A percentile compares a stretch with the other conserved stretches of the same genome.
Conservation (phyloP, 2,113 vertebrate genomes). For the Typhlomys cinereus region DNA sequence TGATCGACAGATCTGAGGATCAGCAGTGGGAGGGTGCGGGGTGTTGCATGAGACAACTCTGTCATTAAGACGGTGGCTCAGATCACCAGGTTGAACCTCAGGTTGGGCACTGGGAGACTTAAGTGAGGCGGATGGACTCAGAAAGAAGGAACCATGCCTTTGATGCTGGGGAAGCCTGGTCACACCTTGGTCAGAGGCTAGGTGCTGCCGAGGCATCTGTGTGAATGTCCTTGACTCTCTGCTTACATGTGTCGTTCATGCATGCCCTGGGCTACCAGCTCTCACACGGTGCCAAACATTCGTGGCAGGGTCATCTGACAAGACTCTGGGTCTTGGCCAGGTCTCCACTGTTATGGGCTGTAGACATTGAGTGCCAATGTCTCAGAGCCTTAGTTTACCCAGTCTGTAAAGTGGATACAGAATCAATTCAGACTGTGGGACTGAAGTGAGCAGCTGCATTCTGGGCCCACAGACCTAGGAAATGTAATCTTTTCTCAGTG, state of each 20-base stretch:
- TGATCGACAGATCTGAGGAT: too few relatives aligned
- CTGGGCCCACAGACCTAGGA: not conserved
- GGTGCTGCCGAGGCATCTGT: not conserved
- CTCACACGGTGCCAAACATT: fast-evolving
- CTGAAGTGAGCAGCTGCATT: not conserved
- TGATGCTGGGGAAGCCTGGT: fast-evolving
- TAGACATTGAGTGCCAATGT: not conserved
- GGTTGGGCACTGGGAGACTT: not conserved
- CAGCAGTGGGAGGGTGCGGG: too few relatives aligned
- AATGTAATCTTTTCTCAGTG: not conserved
- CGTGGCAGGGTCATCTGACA: fast-evolving
- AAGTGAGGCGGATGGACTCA: not conserved
- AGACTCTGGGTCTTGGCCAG: not conserved
- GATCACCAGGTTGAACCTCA: not conserved
- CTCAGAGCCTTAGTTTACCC: not conserved
- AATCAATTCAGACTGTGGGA: not conserved
- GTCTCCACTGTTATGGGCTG: not conserved
- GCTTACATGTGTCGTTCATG: not conserved
- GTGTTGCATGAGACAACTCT: not conserved
- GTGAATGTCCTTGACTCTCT: not conserved
- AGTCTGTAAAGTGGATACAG: not conserved
- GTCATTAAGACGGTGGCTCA: not conserved
- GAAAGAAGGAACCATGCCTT: not conserved
- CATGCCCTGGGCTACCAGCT: not conserved
- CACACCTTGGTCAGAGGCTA: not conserved